Base-by-base conservation (phyloP, 2,888 invertebrate species). In the Drosophila subsilvestris region DNA sequence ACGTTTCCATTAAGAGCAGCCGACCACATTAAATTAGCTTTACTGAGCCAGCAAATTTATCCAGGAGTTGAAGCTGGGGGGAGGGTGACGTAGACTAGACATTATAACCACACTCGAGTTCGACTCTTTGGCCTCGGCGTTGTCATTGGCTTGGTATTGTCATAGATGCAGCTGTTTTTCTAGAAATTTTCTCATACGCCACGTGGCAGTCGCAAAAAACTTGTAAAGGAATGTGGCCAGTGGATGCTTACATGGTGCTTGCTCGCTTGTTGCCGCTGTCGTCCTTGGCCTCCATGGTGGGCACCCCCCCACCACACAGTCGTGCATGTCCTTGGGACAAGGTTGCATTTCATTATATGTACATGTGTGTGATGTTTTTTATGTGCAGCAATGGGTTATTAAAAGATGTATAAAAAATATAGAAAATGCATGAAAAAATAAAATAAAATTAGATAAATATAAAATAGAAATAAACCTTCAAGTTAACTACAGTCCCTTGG, bases 111-210 rank as follows among this genome's bases (percentile, higher is more conserved):
- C 48, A 54, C 47, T 53, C 53, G 32, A 32, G 22, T 18, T 14
- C 22, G 49, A 18, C 17, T 25, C 32, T 5, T 37, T 42, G 20
- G 22, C n/a, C 20, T 14, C 29, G 56, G 45, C 45, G 29, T 42
- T 51, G 63, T 18, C 75, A 73, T 65, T 74, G 80, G 65, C 79
- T 65, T 74, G 80, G 65, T 81, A 81, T 66, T 83, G 80, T 55
- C 70, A 73, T 75, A 78, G 80, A 73, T 58, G 73, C 72, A 65
- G 62, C 71, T 69, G 65, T 47, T 68, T 57, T 78, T 54, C 72
- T 51, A 49, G 48, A 54, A 76, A 50, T 70, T 76, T 74, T 65
- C 74, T 63, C 71, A 74, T 56, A 56, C 68, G 80, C 45, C 75
- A 61, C 22, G 73, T 63, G 81, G 49, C 51, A 55, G 60, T 42